phyloP scores from a whole-genome alignment of 64 coral and sea anemone species.

The Pachyseris speciosa region DNA sequence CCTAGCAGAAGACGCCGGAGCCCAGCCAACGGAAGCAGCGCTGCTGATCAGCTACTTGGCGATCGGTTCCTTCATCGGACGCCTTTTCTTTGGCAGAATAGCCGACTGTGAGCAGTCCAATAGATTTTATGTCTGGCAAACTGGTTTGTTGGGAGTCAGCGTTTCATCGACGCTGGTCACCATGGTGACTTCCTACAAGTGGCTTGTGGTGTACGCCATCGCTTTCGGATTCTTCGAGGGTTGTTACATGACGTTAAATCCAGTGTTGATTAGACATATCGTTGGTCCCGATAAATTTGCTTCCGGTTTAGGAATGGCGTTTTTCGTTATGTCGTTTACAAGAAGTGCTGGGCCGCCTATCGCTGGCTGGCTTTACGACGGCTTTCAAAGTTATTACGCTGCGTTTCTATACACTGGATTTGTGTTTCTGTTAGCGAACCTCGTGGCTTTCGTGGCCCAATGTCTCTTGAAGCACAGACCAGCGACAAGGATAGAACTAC shows the following conservation, averaged over 20 bases:
- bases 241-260: slow-evolving; percentile 60
- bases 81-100: slow-evolving; percentile 36
- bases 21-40: neutral
- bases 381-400: slow-evolving; percentile 53
- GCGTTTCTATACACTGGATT: slow-evolving; percentile 59
- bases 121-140: slow-evolving; percentile 29
- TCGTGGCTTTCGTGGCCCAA: neutral
- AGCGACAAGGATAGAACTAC: neutral
- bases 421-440: neutral
- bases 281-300: slow-evolving; percentile 37
- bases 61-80: slow-evolving; percentile 31
- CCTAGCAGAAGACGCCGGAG: neutral
- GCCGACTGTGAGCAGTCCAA: slow-evolving; percentile 34
- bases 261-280: slow-evolving; percentile 66
- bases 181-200: slow-evolving; percentile 50
- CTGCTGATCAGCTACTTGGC: slow-evolving; percentile 67
- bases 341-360: slow-evolving; percentile 53
- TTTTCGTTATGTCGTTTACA: slow-evolving; percentile 42
- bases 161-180: slow-evolving; percentile 66
- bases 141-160: slow-evolving; percentile 50
- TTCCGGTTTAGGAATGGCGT: slow-evolving; percentile 31
- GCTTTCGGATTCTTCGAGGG: slow-evolving; percentile 66
- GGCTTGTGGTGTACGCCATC: slow-evolving; percentile 46
- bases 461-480: neutral
- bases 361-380: slow-evolving; percentile 71